A percentile compares a stretch with the other conserved stretches of the same genome.
Evolutionary conservation across 2,113 vertebrate genomes (phyloP).

Genomic region (Halichoerus grypus): DNA sequence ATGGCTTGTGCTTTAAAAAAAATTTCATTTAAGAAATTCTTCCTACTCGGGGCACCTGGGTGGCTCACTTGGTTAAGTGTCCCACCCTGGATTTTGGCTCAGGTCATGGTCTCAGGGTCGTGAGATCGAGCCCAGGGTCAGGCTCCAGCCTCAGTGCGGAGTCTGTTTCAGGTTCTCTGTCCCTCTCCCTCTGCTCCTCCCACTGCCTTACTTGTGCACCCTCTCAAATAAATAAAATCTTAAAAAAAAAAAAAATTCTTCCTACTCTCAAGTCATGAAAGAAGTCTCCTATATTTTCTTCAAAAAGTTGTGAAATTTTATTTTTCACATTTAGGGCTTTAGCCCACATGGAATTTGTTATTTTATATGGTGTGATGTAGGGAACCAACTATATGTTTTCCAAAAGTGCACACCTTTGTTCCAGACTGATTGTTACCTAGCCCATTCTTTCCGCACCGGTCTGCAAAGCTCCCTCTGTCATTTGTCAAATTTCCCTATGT

Average conservation of each 20-base stretch:
- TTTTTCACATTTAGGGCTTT: not conserved
- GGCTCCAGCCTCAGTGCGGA: not conserved
- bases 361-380: not conserved
- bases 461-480: not conserved
- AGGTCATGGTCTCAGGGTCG: not conserved
- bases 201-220: not conserved
- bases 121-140: not conserved
- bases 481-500: not conserved
- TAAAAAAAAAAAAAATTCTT: not conserved
- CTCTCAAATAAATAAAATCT: not conserved
- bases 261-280: not conserved
- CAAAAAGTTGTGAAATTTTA: not conserved
- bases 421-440: not conserved
- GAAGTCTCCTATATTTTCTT: not conserved
- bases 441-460: not conserved
- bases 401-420: not conserved
- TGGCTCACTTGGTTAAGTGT: not conserved
- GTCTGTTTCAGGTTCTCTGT: not conserved
- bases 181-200: not conserved
- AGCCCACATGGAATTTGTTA: not conserved
- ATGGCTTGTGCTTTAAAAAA: not conserved
- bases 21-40: not conserved
- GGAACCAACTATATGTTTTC: not conserved
- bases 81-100: not conserved
- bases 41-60: not conserved